Conservation (phyloP, 2,888 invertebrate species). For the Empis stercorea region DNA sequence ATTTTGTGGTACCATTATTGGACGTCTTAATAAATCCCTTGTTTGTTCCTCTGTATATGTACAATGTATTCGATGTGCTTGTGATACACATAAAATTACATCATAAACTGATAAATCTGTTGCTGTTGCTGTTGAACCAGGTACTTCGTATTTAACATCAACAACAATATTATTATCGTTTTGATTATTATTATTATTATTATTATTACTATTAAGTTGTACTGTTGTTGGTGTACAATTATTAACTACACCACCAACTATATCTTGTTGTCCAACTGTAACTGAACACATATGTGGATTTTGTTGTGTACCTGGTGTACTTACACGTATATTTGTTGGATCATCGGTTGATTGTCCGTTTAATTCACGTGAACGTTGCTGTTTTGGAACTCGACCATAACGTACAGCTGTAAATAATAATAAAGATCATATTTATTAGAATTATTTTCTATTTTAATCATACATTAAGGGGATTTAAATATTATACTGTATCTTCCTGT, state of each 20-base stretch:
- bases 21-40: conserved; percentile 52
- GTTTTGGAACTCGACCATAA: conserved; percentile 92
- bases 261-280: conserved; percentile 33
- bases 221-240: conserved; percentile 2
- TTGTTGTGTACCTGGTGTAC: conserved; percentile 37
- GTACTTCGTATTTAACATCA: conserved; percentile 30
- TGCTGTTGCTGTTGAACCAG: conserved; percentile 30
- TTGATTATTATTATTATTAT: not conserved
- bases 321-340: conserved; percentile 29
- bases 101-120: conserved; percentile 59
- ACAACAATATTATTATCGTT: conserved; percentile 12
- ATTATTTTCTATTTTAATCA: no score
- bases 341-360: conserved; percentile 35
- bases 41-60: conserved; percentile 78
- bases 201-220: conserved; percentile 15
- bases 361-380: conserved; percentile 63
- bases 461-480: no score
- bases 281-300: conserved; percentile 40
- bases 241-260: conserved; percentile 5
- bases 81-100: conserved; percentile 63
- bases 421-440: conserved; percentile 1
- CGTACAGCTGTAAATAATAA: conserved; percentile 85
- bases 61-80: conserved; percentile 79
- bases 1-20: conserved; percentile 47
- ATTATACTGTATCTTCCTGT: no score